phyloP scores from a whole-genome alignment of 2,113 vertebrate genomes.

The Erpornis zantholeuca region DNA sequence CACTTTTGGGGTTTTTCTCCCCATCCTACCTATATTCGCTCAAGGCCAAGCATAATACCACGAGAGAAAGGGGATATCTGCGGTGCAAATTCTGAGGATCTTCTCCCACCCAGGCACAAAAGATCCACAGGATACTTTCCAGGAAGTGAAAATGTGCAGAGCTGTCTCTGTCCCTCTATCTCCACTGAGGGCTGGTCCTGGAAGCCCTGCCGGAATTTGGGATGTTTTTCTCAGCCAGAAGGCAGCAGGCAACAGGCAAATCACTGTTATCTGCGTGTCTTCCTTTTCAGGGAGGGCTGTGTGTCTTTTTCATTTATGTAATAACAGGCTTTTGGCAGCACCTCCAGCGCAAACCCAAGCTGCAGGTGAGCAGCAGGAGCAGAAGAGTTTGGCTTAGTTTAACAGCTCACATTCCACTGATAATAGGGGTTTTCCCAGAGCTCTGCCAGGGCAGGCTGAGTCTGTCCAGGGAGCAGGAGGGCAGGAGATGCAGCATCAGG shows the following conservation, averaged over 20 bases:
- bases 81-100: neutral
- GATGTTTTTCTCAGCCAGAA: slow-evolving; percentile 2
- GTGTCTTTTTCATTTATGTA: slow-evolving; percentile 41
- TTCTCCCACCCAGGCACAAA: neutral
- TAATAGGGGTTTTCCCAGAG: neutral
- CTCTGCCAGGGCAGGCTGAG: neutral
- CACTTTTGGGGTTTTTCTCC: neutral
- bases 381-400: slow-evolving; percentile 12
- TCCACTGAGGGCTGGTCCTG: neutral
- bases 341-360: neutral
- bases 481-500: neutral
- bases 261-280: slow-evolving; percentile 53
- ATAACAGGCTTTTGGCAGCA: slow-evolving; percentile 46
- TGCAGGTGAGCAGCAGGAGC: slow-evolving; percentile 40
- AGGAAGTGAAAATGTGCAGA: neutral
- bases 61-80: neutral
- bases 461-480: neutral
- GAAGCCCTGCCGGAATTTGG: neutral
- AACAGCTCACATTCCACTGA: neutral
- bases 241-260: slow-evolving; percentile 38
- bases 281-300: neutral
- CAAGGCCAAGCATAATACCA: neutral
- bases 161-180: neutral
- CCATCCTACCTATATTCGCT: neutral
- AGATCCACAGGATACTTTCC: neutral